phyloP scores from a whole-genome alignment of 1,140 invertebrate genomes.

The Drosophila biarmipes region DNA sequence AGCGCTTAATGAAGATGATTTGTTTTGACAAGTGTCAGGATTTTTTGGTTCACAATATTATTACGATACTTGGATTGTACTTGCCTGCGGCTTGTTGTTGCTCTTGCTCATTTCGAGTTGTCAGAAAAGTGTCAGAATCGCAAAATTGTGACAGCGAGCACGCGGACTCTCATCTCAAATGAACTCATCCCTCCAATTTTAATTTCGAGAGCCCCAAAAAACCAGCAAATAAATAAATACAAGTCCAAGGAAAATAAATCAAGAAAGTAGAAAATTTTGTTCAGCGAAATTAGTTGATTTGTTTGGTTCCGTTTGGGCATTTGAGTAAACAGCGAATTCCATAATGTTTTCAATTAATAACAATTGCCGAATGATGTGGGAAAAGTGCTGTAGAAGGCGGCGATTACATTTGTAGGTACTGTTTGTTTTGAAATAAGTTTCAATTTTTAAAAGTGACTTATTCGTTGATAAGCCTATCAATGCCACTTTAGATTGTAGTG shows the following conservation, averaged over 20 bases:
- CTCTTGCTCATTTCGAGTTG: slow-evolving; percentile 28
- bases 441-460: not conserved
- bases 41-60: slow-evolving; percentile 44
- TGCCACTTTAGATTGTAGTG: slow-evolving; percentile 1
- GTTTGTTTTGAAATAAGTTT: not conserved
- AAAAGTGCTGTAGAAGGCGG: slow-evolving; percentile 8
- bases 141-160: slow-evolving; percentile 65
- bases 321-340: slow-evolving; percentile 66
- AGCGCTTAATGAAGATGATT: slow-evolving; percentile 39
- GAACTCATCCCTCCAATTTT: slow-evolving; percentile 43
- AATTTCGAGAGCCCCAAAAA: slow-evolving; percentile 8
- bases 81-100: not conserved
- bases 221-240: slow-evolving; percentile 14
- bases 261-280: slow-evolving; percentile 10
- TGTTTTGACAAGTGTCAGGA: slow-evolving; percentile 58
- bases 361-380: slow-evolving; percentile 46
- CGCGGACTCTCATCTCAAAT: slow-evolving; percentile 46
- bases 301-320: slow-evolving; percentile 21
- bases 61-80: slow-evolving; percentile 37
- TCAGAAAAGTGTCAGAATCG: slow-evolving; percentile 54
- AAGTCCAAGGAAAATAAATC: slow-evolving; percentile 12
- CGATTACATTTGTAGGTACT: not conserved
- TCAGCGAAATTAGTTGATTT: slow-evolving; percentile 42
- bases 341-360: slow-evolving; percentile 80
- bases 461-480: slow-evolving; percentile 2